Base-by-base conservation (phyloP, 2,888 invertebrate genomes). In the Pyrrhia umbra region DNA sequence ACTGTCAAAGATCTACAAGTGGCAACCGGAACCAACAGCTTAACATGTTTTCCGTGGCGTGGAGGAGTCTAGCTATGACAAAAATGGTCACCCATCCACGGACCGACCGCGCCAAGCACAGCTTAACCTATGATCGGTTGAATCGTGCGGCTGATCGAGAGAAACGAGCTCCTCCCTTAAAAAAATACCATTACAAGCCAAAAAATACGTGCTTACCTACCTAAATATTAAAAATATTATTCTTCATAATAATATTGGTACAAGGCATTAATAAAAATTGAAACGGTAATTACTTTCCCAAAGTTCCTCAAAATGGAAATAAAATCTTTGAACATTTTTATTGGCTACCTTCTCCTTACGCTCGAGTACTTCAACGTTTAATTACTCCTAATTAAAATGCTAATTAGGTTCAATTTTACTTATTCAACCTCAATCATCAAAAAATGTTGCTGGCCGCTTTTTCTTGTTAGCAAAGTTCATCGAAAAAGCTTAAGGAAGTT, bases 311-410 rank as follows among this genome's bases (percentile, higher is more conserved):
- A 47, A 42, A 56, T 61, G 62, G n/a, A 42, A 52, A 47, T 62
- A 45, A 70, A 67, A 70, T 67, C 34, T 47, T 62, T 52, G 40
- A 62, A 27, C 34, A 64, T 47, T 71, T 51, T 63, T 25, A 23
- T 56, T 47, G 39, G n/a, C 16, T 20, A 25, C 27, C 25, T 49
- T 43, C 49, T 61, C 43, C 49, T 61, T 34, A 21, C 49, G 49
- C 40, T 45, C 40, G 30, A 68, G 55, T 51, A 47, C 64, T 56
- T 71, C 40, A 64, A 46, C 27, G 40, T 25, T 40, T 25, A 52
- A 51, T 54, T 34, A 34, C 51, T 43, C 16, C 4, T 65, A 57
- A 68, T 68, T 65, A 71, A 65, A 57, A 56, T 66, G 58, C 40
- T 54, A 72, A 69, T 65, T 37, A 66, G 39, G 34, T 43, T 27